Evolutionary conservation across 1,140 invertebrate species (phyloP).

Genomic region (Heliconius congener): DNA sequence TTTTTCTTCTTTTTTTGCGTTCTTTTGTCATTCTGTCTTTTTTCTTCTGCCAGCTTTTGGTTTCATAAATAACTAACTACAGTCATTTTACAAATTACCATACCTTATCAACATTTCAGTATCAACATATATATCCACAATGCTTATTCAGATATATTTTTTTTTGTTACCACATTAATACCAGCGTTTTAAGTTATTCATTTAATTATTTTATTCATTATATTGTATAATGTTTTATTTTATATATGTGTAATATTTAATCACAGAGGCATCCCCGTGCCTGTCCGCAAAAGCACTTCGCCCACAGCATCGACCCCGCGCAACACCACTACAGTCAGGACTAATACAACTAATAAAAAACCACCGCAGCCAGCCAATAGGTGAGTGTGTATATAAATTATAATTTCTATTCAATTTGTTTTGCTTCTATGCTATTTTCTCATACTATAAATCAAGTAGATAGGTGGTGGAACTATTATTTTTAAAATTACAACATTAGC

Average conservation of each 20-base stretch:
- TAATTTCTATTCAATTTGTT: neutral
- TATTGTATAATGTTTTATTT: neutral
- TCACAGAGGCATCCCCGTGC: conserved; percentile 68
- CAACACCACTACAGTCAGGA: conserved; percentile 38
- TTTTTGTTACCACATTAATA: too few species aligned
- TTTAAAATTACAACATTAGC: neutral
- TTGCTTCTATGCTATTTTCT: neutral
- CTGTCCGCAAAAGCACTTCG: conserved; percentile 67
- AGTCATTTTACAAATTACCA: neutral
- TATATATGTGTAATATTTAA: neutral
- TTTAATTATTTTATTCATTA: too few species aligned
- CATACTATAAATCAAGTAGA: neutral
- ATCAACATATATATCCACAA: neutral
- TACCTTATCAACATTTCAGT: neutral
- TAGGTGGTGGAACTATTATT: neutral
- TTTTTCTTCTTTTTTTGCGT: too few species aligned
- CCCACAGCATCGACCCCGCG: conserved; percentile 53
- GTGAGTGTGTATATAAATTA: conserved; percentile 40
- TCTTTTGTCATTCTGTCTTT: too few species aligned
- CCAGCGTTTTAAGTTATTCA: too few species aligned
- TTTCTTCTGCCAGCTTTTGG: too few species aligned
- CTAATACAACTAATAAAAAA: conserved; percentile 51
- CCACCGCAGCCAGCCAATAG: conserved; percentile 67
- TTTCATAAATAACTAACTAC: too few species aligned
- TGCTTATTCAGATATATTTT: neutral